Base-by-base conservation (phyloP, 2,888 invertebrate species). In the Microctonus hyperodae region DNA sequence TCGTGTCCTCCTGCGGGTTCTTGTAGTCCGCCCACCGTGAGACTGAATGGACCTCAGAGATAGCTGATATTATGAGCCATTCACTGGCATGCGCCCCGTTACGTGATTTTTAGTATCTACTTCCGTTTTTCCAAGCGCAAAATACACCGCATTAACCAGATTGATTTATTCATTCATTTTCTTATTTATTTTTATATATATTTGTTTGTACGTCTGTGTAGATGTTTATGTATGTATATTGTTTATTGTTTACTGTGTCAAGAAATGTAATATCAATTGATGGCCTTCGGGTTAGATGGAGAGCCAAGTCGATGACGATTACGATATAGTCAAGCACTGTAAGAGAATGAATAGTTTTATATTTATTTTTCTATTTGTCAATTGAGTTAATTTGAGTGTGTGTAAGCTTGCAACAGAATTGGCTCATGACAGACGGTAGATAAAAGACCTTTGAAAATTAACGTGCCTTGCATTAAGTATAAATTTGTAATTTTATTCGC, bases 1-100 rank as follows among this genome's bases (percentile, higher is more conserved):
- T 66, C 66, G 61, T 66, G 63, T 67, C 63, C 53, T 64, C 63
- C 63, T 40, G 63, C 58, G 51, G 44, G 57, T 55, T 55, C 13
- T 51, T 40, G 56, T 51, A 51, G 57, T 63, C 67, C 67, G 67
- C 67, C 67, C 68, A 70, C 64, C 71, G 71, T 71, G 71, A 57
- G 71, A 71, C 70, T 60, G 65, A 48, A 67, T 62, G 61, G 58
- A 67, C 62, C 60, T 55, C 56, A 56, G 55, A 55, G 59, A 44
- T 7, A 7, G 40, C 13, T 5, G n/a, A 28, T 11, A 28, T 44
- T 44, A n/a, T 53, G 40, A 55, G 40, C 62, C 66, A 55, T 56
- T 67, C 67, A 66, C 65, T 55, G 16, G 28, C 22, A 23, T 10
- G 56, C 51, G 44, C 55, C 37, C 63, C 63, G 60, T 68, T 65